Conservation (phyloP, 2,797 vertebrate genomes). For the Heteromormyrus szaboi region DNA sequence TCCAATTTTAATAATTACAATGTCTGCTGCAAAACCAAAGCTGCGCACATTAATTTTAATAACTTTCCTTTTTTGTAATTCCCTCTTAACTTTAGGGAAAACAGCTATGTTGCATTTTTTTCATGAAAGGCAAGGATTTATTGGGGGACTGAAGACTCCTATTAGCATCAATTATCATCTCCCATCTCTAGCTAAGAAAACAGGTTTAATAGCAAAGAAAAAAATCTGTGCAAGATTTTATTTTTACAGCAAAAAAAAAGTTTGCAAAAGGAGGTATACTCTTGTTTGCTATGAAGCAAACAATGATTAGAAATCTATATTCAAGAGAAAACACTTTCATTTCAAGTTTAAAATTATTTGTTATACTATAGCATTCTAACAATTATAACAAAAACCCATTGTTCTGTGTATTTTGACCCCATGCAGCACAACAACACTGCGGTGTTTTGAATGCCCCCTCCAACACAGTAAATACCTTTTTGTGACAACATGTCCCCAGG, state of each 20-base stretch:
- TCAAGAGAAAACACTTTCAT: not conserved
- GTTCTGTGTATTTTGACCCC: not conserved
- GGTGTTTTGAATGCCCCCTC: not conserved
- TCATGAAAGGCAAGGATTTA: constrained; percentile 42
- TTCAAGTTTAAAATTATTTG: not conserved
- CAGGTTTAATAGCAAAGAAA: constrained; percentile 26
- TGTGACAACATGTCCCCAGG: not conserved
- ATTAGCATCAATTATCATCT: constrained; percentile 46
- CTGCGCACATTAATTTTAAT: constrained; percentile 93
- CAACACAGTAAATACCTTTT: not conserved
- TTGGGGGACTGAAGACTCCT: constrained; percentile 40
- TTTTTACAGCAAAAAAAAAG: not conserved
- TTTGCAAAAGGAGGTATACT: not conserved
- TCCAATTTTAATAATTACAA: constrained; percentile 91
- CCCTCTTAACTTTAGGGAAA: constrained; percentile 73
- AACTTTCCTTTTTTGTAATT: constrained; percentile 58
- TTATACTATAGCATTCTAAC: not conserved
- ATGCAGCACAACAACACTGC: no score
- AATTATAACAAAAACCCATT: not conserved
- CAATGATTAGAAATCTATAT: not conserved
- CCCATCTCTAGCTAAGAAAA: constrained; percentile 39
- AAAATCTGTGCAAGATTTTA: not conserved
- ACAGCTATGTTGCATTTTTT: constrained; percentile 51
- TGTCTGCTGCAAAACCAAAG: constrained; percentile 93
- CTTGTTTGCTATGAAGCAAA: not conserved